Percentiles rank a stretch among this genome's conserved stretches.
Evolutionary conservation across 2,888 invertebrate genomes (phyloP).

Genomic region (Melanostoma scalare): DNA sequence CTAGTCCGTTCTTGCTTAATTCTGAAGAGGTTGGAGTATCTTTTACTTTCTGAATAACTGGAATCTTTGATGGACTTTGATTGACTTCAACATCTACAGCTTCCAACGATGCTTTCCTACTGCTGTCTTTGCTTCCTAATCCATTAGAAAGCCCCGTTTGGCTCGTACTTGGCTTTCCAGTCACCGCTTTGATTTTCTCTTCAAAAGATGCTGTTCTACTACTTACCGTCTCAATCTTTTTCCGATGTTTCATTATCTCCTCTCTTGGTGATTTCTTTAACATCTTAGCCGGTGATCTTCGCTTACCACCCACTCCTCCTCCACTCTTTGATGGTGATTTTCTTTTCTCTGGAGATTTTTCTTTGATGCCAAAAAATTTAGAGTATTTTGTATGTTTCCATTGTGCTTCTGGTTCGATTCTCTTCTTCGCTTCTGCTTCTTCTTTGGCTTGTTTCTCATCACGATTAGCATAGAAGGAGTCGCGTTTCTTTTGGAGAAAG

Average conservation of each 20-base stretch:
- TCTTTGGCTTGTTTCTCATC: conserved; percentile 69
- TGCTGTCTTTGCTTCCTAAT: background rate
- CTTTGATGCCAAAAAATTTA: conserved; percentile 79
- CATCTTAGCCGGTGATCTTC: conserved; percentile 51
- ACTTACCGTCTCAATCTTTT: conserved; percentile 58
- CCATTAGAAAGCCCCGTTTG: conserved; percentile 32
- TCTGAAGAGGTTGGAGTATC: conserved; percentile 7
- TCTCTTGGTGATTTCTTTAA: conserved; percentile 61
- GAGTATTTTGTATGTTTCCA: conserved; percentile 79
- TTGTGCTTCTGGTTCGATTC: conserved; percentile 73
- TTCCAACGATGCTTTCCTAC: background rate
- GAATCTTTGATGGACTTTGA: conserved; percentile 33
- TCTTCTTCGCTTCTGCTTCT: conserved; percentile 66
- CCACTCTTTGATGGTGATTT: conserved; percentile 75
- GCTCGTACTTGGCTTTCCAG: conserved; percentile 23
- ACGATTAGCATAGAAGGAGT: conserved; percentile 76
- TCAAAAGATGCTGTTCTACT: conserved; percentile 60
- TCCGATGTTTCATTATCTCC: conserved; percentile 58
- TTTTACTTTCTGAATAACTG: conserved; percentile 16
- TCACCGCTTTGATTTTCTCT: conserved; percentile 60
- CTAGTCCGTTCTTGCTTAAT: conserved; percentile 21
- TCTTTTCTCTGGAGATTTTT: conserved; percentile 74
- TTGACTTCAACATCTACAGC: background rate
- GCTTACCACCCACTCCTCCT: conserved; percentile 2
- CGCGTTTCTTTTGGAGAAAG: conserved; percentile 80